These are phyloP conservation scores for Apocheima hispidaria DNA, from an alignment of 2,888 invertebrate species.

Conservation along the genomic window DNA sequence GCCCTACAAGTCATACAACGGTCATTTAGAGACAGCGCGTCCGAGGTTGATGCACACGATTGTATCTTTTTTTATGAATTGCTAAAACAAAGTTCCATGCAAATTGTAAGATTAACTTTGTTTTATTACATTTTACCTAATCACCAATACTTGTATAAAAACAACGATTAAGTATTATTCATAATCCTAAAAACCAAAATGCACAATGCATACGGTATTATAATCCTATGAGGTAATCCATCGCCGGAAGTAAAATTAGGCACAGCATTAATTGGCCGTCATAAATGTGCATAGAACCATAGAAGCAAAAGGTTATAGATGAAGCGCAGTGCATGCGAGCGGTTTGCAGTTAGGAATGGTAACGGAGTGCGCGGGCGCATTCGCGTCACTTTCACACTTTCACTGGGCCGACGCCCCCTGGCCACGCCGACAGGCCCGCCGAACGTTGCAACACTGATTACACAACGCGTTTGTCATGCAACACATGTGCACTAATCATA, in stretches of 20 bases:
- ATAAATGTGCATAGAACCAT: constrained; percentile 17
- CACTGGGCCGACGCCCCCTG: constrained; percentile 82
- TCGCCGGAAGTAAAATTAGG: constrained; percentile 45
- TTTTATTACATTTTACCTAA: neutral
- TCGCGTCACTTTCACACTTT: constrained; percentile 86
- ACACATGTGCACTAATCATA: constrained; percentile 45
- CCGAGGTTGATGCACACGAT: neutral
- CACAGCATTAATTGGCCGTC: constrained; percentile 27
- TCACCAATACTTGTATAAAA: neutral
- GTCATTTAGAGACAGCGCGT: too few relatives aligned
- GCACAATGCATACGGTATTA: constrained; percentile 23
- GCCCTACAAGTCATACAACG: neutral
- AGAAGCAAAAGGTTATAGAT: constrained; percentile 49
- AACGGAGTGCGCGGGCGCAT: constrained; percentile 63
- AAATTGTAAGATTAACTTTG: too few relatives aligned
- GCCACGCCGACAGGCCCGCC: constrained; percentile 55
- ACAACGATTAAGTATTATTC: neutral
- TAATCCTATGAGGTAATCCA: constrained; percentile 28
- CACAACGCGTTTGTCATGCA: constrained; percentile 65
- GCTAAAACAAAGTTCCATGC: too few relatives aligned
- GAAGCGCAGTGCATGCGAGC: constrained; percentile 48
- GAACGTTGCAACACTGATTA: constrained; percentile 78
- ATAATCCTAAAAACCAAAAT: constrained; percentile 2
- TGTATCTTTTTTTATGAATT: too few relatives aligned
- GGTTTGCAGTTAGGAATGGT: constrained; percentile 40